phyloP scores from a whole-genome alignment of 1,140 invertebrate genomes.

The Drosophila varians region DNA sequence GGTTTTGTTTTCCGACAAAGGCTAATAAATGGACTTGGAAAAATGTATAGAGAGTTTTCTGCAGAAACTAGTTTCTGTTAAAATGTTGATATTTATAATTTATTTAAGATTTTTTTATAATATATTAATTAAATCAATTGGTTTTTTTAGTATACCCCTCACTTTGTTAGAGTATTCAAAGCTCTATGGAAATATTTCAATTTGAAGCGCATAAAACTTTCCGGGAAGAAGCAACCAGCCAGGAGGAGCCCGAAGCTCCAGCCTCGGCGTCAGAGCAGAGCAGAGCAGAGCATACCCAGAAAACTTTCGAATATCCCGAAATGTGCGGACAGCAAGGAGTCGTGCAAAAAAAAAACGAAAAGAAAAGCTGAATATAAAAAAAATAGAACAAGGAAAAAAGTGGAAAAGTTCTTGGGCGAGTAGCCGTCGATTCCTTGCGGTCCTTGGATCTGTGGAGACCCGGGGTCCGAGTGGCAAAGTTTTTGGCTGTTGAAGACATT shows the following conservation, averaged over 20 bases:
- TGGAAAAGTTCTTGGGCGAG: slow-evolving; percentile 44
- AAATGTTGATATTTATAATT: neutral
- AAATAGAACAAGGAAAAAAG: slow-evolving; percentile 22
- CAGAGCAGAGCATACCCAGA: slow-evolving; percentile 18
- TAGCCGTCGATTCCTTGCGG: slow-evolving; percentile 40
- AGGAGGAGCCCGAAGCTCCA: slow-evolving; percentile 2
- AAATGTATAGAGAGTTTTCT: no score
- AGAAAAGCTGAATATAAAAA: slow-evolving; percentile 3
- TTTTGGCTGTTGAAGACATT: slow-evolving; percentile 76
- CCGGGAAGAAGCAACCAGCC: slow-evolving; percentile 25
- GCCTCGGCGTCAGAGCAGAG: slow-evolving; percentile 19
- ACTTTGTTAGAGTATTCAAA: slow-evolving; percentile 34
- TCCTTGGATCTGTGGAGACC: slow-evolving; percentile 61
- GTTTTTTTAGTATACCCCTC: neutral
- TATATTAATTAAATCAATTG: slow-evolving; percentile 3
- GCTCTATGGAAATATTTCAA: slow-evolving; percentile 70
- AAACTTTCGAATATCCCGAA: slow-evolving; percentile 65
- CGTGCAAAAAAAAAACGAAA: slow-evolving; percentile 17
- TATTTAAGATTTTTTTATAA: neutral
- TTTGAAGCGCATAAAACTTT: slow-evolving; percentile 67
- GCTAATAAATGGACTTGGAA: neutral
- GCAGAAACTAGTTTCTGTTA: neutral
- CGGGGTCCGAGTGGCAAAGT: slow-evolving; percentile 76
- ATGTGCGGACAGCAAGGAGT: slow-evolving; percentile 54
- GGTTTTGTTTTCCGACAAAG: neutral